Conservation (phyloP, 2,888 invertebrate species). For the Cosmopolites sordidus region DNA sequence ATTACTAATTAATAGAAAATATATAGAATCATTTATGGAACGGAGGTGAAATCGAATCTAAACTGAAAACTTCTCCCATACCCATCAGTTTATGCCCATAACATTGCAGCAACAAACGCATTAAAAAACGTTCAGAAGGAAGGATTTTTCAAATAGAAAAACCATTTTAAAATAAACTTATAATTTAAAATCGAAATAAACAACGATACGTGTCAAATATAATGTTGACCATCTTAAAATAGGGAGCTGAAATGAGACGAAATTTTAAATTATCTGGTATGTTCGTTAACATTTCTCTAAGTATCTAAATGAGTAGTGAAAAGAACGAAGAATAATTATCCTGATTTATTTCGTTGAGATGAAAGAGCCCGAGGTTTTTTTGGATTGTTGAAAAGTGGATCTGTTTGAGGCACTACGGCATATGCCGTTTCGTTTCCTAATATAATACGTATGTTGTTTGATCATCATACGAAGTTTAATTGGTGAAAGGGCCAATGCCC, state of each 20-base stretch:
- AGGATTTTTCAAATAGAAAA: too few species aligned
- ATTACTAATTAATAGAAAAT: too few species aligned
- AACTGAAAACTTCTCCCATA: too few species aligned
- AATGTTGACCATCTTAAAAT: too few species aligned
- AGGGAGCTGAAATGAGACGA: not conserved
- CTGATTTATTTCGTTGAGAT: constrained; percentile 1
- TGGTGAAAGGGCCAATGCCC: constrained; percentile 22
- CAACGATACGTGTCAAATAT: too few species aligned
- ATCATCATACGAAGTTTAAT: constrained; percentile 17
- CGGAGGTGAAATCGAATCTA: too few species aligned
- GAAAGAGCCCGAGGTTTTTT: constrained; percentile 5
- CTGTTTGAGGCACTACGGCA: constrained; percentile 21
- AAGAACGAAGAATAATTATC: not conserved
- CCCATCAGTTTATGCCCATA: too few species aligned
- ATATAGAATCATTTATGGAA: too few species aligned
- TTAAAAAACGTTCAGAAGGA: too few species aligned
- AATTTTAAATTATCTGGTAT: not conserved
- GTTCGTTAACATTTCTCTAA: constrained; percentile 3
- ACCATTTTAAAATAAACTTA: too few species aligned
- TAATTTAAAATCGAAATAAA: too few species aligned
- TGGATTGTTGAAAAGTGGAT: constrained; percentile 8
- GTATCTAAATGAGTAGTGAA: constrained; percentile 3
- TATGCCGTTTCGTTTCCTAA: constrained; percentile 34
- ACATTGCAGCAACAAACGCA: too few species aligned
- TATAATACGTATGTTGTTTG: constrained; percentile 38